Evolutionary conservation across 2,888 invertebrate genomes (phyloP), one percentile per base, ranked within the genome.

Genomic region (Spilarctia lutea): DNA sequence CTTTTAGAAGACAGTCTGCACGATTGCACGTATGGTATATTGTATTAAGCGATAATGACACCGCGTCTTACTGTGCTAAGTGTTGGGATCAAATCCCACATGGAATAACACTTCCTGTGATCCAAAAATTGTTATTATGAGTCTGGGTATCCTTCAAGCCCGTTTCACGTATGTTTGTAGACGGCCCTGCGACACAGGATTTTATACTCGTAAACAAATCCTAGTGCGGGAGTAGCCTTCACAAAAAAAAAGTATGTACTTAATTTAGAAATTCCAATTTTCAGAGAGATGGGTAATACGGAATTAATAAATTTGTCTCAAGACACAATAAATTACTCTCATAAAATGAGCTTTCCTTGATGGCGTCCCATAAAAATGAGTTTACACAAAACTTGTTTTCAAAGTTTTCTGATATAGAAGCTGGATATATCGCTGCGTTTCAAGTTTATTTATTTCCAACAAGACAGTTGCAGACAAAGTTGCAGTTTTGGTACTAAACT

Each of bases 381-480:
- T 89, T 89, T 84, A 86, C 84, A 83, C 83, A 77, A 89, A 92
- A 91, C 87, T 90, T 87, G 85, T 86, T 89, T 90, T 85, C 80
- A 78, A 91, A 94, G 90, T 94, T 92, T 90, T 90, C 89, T 89
- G 90, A 91, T 90, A 91, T 88, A 85, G 82, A 79, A 85, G 86
- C 87, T 86, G 87, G 89, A 93, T 93, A 91, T 92, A 92, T 91
- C 81, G 89, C 83, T 91, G 88, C 88, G 87, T 87, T 89, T 87
- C 85, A 84, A 90, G 89, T 92, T 91, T 87, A 89, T 88, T 89
- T 87, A 88, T 86, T 85, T 81, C 84, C 83, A 87, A 85, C 81
- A 82, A 90, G 89, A 90, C 89, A 90, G 88, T 85, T 83, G 84
- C 77, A 87, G 88, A 93, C 94, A 91, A 94, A 94, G 93, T 94